Base-by-base conservation (phyloP, 2,113 vertebrate species). In the Rhinopomastus cyanomelas region DNA sequence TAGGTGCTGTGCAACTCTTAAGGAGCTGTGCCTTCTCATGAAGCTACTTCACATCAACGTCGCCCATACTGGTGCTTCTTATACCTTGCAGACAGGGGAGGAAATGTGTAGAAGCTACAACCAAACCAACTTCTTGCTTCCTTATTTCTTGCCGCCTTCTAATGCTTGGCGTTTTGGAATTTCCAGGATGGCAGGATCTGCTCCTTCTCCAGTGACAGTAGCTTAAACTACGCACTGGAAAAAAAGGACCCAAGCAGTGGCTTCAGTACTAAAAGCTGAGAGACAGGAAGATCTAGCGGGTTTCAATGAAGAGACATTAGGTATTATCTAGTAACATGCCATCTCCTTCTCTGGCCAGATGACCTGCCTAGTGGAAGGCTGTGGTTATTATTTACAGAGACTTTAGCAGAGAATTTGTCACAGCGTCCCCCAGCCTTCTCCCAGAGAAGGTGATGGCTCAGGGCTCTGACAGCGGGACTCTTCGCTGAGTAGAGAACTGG, bases 271-370 rank as follows among this genome's bases (percentile, higher is more conserved):
- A 64, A 69, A 79, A 66, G 72, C 36, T 26, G 67, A 95, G 92
- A 90, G 10, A 71, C 5, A 21, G 2, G 39, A 25, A 64, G 8
- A 27, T 59, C 37, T 95, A 74, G 61, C 73, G 91, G 89, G 95
- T 96, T 96, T 97, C 96, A 89, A 94, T 92, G 55, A 94, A 71
- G 95, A 91, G 69, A 94, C 94, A 93, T 83, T 5, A 20, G 89
- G 80, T 89, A n/a, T n/a, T n/a, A n/a, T n/a, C n/a, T n/a, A n/a
- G n/a, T n/a, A n/a, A n/a, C n/a, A n/a, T n/a, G n/a, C n/a, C n/a
- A n/a, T n/a, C n/a, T n/a, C n/a, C n/a, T n/a, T n/a, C n/a, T n/a
- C n/a, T n/a, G n/a, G n/a, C n/a, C n/a, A n/a, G n/a, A n/a, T n/a
- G n/a, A n/a, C n/a, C n/a, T n/a, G n/a, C n/a, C n/a, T n/a, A n/a